Evolutionary conservation across 2,888 invertebrate species (phyloP).

Genomic region (Hyposoter didymator): DNA sequence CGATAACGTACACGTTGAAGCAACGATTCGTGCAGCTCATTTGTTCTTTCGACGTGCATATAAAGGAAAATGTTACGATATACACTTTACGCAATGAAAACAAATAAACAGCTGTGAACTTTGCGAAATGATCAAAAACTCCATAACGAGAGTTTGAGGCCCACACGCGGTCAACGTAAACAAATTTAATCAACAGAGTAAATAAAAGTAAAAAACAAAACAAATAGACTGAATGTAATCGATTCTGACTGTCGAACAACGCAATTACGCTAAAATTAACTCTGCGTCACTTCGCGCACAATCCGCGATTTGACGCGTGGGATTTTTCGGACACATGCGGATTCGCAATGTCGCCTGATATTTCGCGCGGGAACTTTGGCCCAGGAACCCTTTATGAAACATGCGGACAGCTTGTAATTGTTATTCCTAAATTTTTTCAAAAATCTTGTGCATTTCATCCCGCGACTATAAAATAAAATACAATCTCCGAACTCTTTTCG

Average conservation of each 20-base stretch:
- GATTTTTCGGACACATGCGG: not conserved
- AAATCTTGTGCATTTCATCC: too few relatives aligned
- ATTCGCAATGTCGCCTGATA: not conserved
- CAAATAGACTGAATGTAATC: not conserved
- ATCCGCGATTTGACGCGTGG: not conserved
- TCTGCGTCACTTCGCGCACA: not conserved
- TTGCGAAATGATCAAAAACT: not conserved
- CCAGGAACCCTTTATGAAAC: not conserved
- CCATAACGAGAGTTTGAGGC: not conserved
- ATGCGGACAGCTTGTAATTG: too few relatives aligned
- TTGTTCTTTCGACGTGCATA: too few relatives aligned
- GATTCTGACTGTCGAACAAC: not conserved
- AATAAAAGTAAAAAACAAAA: not conserved
- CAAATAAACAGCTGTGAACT: not conserved
- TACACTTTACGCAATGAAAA: not conserved
- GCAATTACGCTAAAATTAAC: constrained; percentile 5
- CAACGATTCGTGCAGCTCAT: too few relatives aligned
- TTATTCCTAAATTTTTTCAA: too few relatives aligned
- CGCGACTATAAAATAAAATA: too few relatives aligned
- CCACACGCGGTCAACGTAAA: not conserved
- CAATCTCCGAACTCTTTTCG: too few relatives aligned
- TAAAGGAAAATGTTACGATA: too few relatives aligned
- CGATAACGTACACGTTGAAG: too few relatives aligned
- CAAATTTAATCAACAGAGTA: not conserved
- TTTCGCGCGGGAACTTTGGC: not conserved